These are phyloP conservation scores for Cygnus olor DNA, from an alignment of 2,797 vertebrate genomes.

Conservation along the genomic window DNA sequence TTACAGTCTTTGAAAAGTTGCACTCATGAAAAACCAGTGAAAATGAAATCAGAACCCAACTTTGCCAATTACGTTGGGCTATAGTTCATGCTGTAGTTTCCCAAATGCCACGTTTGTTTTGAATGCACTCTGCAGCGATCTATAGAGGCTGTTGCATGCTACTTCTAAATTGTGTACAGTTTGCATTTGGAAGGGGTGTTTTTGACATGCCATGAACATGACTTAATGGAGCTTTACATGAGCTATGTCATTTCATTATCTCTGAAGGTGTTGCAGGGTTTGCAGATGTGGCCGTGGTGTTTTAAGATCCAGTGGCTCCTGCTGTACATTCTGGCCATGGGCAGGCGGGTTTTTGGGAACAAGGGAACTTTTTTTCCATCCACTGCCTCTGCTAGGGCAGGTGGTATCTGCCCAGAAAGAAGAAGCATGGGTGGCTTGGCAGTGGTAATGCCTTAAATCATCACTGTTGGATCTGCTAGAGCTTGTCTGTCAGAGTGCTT, in stretches of 20 bases:
- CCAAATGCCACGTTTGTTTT: conserved; percentile 24
- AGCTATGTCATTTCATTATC: background rate
- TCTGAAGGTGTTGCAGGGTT: background rate
- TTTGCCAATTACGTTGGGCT: conserved; percentile 44
- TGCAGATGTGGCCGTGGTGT: background rate
- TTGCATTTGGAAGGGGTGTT: conserved; percentile 38
- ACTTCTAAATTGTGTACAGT: conserved; percentile 34
- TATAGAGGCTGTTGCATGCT: conserved; percentile 25
- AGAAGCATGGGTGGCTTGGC: background rate
- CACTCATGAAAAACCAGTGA: conserved; percentile 37
- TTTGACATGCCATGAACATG: conserved; percentile 47
- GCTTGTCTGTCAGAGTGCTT: conserved; percentile 1
- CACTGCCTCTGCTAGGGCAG: background rate
- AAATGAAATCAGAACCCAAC: conserved; percentile 20
- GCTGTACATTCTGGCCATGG: background rate
- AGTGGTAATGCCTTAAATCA: background rate
- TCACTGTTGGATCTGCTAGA: background rate
- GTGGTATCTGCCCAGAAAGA: background rate
- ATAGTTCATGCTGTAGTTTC: conserved; percentile 37
- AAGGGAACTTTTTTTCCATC: background rate
- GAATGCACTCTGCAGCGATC: conserved; percentile 36
- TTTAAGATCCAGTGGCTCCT: background rate
- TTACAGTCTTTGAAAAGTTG: conserved; percentile 54
- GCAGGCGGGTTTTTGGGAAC: rapidly evolving
- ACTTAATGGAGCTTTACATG: background rate